Percentiles rank a stretch among this genome's conserved stretches.
Conservation (phyloP, 2,888 invertebrate genomes). For the Ennomos quercinarius region DNA sequence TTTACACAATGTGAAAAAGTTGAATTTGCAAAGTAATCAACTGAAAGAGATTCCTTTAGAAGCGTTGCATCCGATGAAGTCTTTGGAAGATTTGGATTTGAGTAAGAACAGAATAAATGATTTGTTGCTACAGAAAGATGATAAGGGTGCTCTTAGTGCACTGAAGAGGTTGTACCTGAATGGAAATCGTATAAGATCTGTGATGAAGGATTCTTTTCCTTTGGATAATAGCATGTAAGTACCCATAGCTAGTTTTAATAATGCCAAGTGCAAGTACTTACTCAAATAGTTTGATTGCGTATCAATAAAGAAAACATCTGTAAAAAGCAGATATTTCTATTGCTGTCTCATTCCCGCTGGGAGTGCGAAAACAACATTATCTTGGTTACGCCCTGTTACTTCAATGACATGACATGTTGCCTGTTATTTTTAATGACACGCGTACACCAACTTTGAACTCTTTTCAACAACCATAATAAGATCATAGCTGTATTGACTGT, state of each 20-base stretch:
- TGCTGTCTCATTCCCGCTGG: no score
- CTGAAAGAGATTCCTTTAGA: constrained; percentile 71
- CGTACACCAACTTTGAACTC: no score
- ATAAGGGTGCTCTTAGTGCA: constrained; percentile 55
- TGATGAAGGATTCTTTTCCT: constrained; percentile 74
- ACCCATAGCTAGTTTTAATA: constrained; percentile 3
- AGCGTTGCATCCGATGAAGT: constrained; percentile 65
- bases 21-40: constrained; percentile 79
- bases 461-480: no score
- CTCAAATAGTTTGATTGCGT: no score
- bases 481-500: no score
- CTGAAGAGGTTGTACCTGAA: constrained; percentile 77
- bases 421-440: no score
- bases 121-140: constrained; percentile 63
- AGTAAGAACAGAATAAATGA: constrained; percentile 78
- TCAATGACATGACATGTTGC: no score
- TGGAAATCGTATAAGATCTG: constrained; percentile 75
- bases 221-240: constrained; percentile 74
- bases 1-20: constrained; percentile 62
- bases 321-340: no score
- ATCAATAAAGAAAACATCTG: no score
- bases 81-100: constrained; percentile 76
- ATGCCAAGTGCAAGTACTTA: no score
- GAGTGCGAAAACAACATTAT: no score
- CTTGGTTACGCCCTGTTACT: no score